Evolutionary conservation across 1,140 invertebrate genomes (phyloP).

Genomic region (Zaprionus ghesquierei): DNA sequence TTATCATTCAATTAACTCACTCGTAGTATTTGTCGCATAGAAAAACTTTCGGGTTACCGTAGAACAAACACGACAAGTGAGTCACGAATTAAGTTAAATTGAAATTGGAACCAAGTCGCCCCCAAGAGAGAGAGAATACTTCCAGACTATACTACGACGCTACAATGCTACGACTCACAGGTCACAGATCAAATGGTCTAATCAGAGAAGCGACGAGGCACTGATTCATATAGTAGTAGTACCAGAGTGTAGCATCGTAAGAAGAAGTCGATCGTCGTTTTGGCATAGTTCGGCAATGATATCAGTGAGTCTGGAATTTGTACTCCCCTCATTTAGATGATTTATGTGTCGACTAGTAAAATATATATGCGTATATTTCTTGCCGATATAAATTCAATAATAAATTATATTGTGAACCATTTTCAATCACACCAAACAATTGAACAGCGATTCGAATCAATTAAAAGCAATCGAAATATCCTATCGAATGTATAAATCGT

Average conservation of each 20-base stretch:
- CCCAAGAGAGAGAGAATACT: slow-evolving; percentile 17
- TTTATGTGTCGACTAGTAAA: slow-evolving; percentile 33
- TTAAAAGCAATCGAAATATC: slow-evolving; percentile 78
- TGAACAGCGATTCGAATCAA: slow-evolving; percentile 76
- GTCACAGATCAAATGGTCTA: slow-evolving; percentile 67
- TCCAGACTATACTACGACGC: slow-evolving; percentile 39
- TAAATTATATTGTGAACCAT: slow-evolving; percentile 68
- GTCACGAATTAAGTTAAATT: slow-evolving; percentile 75
- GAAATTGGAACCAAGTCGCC: slow-evolving; percentile 32
- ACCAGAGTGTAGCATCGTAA: neutral
- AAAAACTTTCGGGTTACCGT: slow-evolving; percentile 41
- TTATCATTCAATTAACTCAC: slow-evolving; percentile 63
- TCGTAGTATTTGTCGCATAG: slow-evolving; percentile 25
- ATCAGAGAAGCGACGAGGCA: slow-evolving; percentile 45
- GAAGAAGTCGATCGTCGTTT: neutral
- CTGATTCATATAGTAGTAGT: slow-evolving; percentile 60
- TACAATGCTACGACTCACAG: slow-evolving; percentile 26
- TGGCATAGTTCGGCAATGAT: slow-evolving; percentile 57
- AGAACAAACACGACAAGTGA: slow-evolving; percentile 37
- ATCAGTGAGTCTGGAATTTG: slow-evolving; percentile 45
- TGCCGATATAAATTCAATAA: slow-evolving; percentile 70
- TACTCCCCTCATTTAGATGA: neutral
- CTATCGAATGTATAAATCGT: slow-evolving; percentile 65
- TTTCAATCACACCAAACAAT: slow-evolving; percentile 80
- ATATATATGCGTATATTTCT: slow-evolving; percentile 8